Evolutionary conservation across 2,113 vertebrate genomes (phyloP), one percentile per base, ranked within the genome.

Genomic region (Aramus guarauna): DNA sequence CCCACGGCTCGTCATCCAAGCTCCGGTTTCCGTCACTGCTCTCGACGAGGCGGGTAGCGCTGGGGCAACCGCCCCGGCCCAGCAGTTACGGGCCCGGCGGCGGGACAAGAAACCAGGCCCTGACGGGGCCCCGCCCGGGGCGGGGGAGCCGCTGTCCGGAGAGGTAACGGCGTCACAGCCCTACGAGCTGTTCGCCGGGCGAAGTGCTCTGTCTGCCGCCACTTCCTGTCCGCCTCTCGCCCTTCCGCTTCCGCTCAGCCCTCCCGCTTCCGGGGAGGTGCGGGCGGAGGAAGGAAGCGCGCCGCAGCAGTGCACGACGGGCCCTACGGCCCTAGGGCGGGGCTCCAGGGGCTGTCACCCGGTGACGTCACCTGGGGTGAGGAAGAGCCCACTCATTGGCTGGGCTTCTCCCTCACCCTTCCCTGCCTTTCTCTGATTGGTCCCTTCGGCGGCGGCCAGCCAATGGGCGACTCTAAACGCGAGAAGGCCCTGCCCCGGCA

Each of bases 391-490:
- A 0, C 30, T 66, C 23, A 91, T 78, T 96, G 82, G 94, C 27
- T 26, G 7, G 0, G 1, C 24, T 20, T 12, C 3, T 5, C 21
- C 23, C 4, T 39, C 86, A 1, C 17, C 15, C n/a, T 21, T 24
- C n/a, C 15, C 6, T 5, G 3, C 7, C 5, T 5, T 26, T 5
- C 5, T 1, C 41, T 27, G 15, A 90, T 75, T 89, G 48, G 77
- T 0, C 36, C 34, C 14, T 8, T 9, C 9, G 56, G n/a, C 2
- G 6, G 1, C 1, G 7, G 5, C 12, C 29, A 5, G 55, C 87
- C 90, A 96, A 96, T 91, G 7, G 64, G 37, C 23, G 41, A 2
- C 15, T 18, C 14, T 9, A 8, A 18, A 1, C 2, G 22, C 45
- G 30, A 11, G 12, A 3, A 30, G 53, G 47, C 58, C 9, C 72